Conservation (phyloP, 2,113 vertebrate species). For the Oplegnathus fasciatus region DNA sequence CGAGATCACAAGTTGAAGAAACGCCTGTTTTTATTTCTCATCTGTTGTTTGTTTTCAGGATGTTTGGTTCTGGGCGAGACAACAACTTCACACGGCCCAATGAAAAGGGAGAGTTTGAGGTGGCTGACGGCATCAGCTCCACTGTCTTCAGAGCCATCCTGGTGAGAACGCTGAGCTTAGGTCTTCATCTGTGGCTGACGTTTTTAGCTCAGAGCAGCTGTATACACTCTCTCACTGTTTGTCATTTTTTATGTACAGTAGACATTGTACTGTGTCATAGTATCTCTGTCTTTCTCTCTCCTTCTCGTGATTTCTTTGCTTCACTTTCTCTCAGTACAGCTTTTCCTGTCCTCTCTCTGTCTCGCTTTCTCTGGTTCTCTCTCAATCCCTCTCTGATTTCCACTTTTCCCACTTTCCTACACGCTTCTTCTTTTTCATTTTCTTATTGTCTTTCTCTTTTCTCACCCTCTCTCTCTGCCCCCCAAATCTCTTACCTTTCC, state of each 20-base stretch:
- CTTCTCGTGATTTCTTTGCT: not conserved
- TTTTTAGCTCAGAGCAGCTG: not conserved
- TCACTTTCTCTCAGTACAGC: no score
- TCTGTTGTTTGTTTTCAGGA: conserved; percentile 81
- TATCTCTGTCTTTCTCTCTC: not conserved
- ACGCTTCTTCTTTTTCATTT: not conserved
- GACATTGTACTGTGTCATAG: no score
- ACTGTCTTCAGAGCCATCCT: conserved; percentile 97
- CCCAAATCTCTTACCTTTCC: not conserved
- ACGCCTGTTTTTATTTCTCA: not conserved
- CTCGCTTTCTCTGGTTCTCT: not conserved
- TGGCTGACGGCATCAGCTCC: conserved; percentile 97
- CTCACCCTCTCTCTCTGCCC: not conserved
- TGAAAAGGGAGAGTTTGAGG: conserved; percentile 98
- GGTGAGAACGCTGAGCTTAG: conserved; percentile 83
- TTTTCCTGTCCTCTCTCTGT: not conserved
- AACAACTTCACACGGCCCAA: conserved; percentile 98
- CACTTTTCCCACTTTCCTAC: not conserved
- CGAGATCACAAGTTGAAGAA: not conserved
- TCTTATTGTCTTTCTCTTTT: not conserved
- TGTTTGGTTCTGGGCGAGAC: conserved; percentile 98
- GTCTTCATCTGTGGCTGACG: not conserved
- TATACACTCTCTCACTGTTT: not conserved
- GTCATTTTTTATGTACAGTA: no score
- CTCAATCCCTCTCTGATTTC: not conserved